A percentile compares a stretch with the other conserved stretches of the same genome.
These are phyloP conservation scores for Galleria mellonella DNA, from an alignment of 1,140 invertebrate species.

Conservation along the genomic window DNA sequence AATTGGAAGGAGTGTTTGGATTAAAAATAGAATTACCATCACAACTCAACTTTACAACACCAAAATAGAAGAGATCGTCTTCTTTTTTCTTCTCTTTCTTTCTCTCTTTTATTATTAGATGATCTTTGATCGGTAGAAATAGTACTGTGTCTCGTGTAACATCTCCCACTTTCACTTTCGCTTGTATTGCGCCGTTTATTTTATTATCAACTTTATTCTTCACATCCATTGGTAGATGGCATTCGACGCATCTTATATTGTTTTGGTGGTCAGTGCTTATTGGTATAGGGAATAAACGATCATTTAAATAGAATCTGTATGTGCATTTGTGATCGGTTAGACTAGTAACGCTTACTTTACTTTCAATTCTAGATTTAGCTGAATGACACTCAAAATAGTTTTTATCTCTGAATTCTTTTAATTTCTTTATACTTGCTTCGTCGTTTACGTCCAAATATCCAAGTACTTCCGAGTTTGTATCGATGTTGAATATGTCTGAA, in stretches of 20 bases:
- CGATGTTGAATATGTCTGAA: slow-evolving; percentile 17
- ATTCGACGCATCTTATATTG: slow-evolving; percentile 49
- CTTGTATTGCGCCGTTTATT: slow-evolving; percentile 53
- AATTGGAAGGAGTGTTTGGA: slow-evolving; percentile 34
- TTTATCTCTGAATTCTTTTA: slow-evolving; percentile 53
- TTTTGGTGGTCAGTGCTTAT: slow-evolving; percentile 41
- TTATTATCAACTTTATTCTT: slow-evolving; percentile 15
- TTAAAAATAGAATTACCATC: slow-evolving; percentile 48
- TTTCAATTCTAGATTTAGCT: slow-evolving; percentile 37
- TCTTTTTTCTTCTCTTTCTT: slow-evolving; percentile 28
- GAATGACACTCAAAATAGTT: slow-evolving; percentile 68
- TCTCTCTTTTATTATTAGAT: slow-evolving; percentile 48
- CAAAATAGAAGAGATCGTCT: slow-evolving; percentile 46
- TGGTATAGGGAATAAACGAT: slow-evolving; percentile 53
- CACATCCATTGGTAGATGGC: slow-evolving; percentile 41
- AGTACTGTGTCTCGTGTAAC: slow-evolving; percentile 44
- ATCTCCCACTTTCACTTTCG: slow-evolving; percentile 49
- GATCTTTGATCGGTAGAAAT: slow-evolving; percentile 48
- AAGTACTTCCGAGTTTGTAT: slow-evolving; percentile 24
- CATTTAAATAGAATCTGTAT: slow-evolving; percentile 63
- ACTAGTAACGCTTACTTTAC: slow-evolving; percentile 25
- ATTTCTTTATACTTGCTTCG: slow-evolving; percentile 25
- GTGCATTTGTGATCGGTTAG: slow-evolving; percentile 47
- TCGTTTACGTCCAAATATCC: slow-evolving; percentile 25
- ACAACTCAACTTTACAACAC: slow-evolving; percentile 43